Conservation (phyloP, 2,113 vertebrate species). For the Vidua chalybeata region DNA sequence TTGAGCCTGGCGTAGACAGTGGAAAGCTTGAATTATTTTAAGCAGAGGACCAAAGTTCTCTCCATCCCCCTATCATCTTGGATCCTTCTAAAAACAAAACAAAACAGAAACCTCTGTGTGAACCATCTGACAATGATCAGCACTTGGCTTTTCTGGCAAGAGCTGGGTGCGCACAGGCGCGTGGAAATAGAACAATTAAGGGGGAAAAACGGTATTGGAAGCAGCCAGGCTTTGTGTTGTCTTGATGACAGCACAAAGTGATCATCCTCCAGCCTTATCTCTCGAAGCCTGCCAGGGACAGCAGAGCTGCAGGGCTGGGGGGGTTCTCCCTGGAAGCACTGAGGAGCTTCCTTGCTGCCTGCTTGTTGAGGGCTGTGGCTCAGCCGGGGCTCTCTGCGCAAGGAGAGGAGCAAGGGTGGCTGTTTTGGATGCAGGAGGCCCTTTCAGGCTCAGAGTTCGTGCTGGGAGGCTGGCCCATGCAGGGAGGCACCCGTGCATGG, state of each 20-base stretch:
- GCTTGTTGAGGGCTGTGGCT: fast-evolving
- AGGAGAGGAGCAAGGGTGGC: neutral
- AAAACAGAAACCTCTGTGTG: conserved; percentile 54
- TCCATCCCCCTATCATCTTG: conserved; percentile 32
- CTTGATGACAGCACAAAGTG: neutral
- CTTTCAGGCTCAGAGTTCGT: neutral
- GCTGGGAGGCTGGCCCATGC: neutral
- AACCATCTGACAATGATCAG: conserved; percentile 58
- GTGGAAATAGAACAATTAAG: conserved; percentile 44
- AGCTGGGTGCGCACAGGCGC: neutral
- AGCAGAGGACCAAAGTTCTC: conserved; percentile 49
- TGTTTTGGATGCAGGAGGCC: neutral
- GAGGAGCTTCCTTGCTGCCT: neutral
- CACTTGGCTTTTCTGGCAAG: conserved; percentile 35
- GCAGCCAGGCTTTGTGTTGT: neutral
- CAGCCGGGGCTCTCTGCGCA: neutral
- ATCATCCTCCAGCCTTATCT: neutral
- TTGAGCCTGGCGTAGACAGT: conserved; percentile 25
- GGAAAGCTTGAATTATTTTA: conserved; percentile 66
- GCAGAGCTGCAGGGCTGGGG: neutral
- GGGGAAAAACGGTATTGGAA: neutral
- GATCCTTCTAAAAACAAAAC: conserved; percentile 51
- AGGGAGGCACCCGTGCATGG: neutral
- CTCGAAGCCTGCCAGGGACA: neutral
- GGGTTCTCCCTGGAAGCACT: neutral